Conservation (phyloP, 2,888 invertebrate species). For the Dorcus hopei region DNA sequence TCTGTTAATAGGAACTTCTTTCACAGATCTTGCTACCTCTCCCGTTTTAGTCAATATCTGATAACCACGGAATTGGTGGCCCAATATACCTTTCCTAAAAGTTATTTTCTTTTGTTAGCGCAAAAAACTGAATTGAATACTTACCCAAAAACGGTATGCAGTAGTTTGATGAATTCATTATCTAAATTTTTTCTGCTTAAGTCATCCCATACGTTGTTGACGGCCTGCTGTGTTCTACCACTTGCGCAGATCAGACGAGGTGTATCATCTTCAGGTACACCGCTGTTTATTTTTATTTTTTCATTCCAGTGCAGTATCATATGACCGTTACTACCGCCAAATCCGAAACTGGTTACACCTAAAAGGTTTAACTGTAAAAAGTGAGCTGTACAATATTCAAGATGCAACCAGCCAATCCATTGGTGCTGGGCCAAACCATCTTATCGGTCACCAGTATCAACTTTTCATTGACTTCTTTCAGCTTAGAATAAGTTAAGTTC, state of each 20-base stretch:
- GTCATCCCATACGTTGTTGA: constrained; percentile 61
- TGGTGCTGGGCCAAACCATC: constrained; percentile 59
- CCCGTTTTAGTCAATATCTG: background rate
- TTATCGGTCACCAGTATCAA: constrained; percentile 71
- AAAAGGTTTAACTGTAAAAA: background rate
- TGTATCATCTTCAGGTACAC: constrained; percentile 60
- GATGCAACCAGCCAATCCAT: constrained; percentile 65
- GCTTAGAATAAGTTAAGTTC: constrained; percentile 69
- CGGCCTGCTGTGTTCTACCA: constrained; percentile 74
- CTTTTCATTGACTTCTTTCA: constrained; percentile 32
- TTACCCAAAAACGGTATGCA: constrained; percentile 26
- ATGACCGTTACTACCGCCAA: constrained; percentile 84
- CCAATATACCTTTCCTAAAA: background rate
- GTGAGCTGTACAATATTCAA: background rate
- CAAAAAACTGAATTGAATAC: background rate
- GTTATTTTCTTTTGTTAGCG: no score
- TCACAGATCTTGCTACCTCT: background rate
- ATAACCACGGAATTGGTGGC: constrained; percentile 4
- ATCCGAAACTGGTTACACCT: constrained; percentile 81
- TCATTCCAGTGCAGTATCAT: constrained; percentile 60
- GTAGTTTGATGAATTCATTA: constrained; percentile 33
- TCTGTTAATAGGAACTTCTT: no score
- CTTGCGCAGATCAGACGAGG: constrained; percentile 72
- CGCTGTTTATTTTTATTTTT: constrained; percentile 61
- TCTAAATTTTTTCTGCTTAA: constrained; percentile 52